Evolutionary conservation across 2,888 invertebrate species (phyloP).

Genomic region (Aleiodes alternator): DNA sequence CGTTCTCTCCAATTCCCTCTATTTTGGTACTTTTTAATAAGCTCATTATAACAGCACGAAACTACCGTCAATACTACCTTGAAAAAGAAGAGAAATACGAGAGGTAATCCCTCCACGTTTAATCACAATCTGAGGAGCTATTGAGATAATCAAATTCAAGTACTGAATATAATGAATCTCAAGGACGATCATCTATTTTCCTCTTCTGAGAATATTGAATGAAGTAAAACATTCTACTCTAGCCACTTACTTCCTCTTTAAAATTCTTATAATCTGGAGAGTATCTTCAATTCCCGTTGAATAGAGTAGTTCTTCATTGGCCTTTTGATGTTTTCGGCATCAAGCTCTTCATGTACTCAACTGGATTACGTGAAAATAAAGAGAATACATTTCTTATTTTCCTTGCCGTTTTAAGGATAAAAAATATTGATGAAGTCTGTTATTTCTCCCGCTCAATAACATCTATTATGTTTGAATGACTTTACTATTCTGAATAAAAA

Average conservation of each 20-base stretch:
- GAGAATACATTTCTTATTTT: not conserved
- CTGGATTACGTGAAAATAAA: not conserved
- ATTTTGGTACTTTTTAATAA: conserved; percentile 7
- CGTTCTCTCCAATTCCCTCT: not conserved
- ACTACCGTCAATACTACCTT: not conserved
- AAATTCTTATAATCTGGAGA: not conserved
- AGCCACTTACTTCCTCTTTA: conserved; percentile 10
- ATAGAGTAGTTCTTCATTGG: not conserved
- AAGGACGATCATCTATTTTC: not conserved
- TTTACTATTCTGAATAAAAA: too few relatives aligned
- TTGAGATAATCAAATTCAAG: conserved; percentile 6
- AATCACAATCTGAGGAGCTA: not conserved
- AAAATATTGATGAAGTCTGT: too few relatives aligned
- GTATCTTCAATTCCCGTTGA: not conserved
- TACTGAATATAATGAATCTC: not conserved
- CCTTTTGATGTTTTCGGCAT: not conserved
- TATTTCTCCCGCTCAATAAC: too few relatives aligned
- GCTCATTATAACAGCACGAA: not conserved
- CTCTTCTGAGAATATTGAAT: not conserved
- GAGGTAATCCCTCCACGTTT: too few relatives aligned
- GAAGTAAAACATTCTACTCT: not conserved
- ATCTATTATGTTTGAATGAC: too few relatives aligned
- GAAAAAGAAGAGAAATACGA: too few relatives aligned
- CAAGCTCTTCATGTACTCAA: not conserved
- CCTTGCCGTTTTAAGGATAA: too few relatives aligned